These are phyloP conservation scores for Oryzias celebensis DNA, from an alignment of 2,113 vertebrate species.

Conservation along the genomic window DNA sequence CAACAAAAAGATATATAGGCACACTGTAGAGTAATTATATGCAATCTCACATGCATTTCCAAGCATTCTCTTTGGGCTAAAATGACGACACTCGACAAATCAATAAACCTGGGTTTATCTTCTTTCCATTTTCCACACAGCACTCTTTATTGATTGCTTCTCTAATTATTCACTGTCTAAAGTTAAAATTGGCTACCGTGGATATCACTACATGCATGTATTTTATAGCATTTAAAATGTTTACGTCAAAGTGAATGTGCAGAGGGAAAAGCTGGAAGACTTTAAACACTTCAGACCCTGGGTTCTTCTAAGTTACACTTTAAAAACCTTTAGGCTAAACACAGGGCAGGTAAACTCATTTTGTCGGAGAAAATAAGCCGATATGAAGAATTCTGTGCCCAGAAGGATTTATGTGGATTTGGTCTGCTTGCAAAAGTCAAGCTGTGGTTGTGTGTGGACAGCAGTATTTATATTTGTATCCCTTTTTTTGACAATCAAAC, in stretches of 20 bases:
- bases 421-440: neutral
- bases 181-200: conserved; percentile 57
- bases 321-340: neutral
- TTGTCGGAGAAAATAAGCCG: neutral
- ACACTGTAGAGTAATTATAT: conserved; percentile 58
- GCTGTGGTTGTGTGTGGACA: neutral
- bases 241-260: too few species aligned
- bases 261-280: neutral
- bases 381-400: neutral
- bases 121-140: conserved; percentile 37
- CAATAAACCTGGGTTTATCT: conserved; percentile 74
- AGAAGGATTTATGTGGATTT: neutral
- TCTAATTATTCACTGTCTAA: conserved; percentile 72
- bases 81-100: conserved; percentile 73
- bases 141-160: conserved; percentile 68
- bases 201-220: conserved; percentile 18
- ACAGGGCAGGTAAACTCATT: neutral
- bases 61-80: conserved; percentile 32
- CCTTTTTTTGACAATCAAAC: neutral
- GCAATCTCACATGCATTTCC: conserved; percentile 30
- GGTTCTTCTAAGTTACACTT: neutral
- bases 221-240: too few species aligned
- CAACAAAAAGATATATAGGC: conserved; percentile 52
- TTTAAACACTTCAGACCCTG: neutral
- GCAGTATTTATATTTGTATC: neutral